Evolutionary conservation across 2,797 vertebrate genomes (phyloP).

Genomic region (Uromys caudimaculatus): DNA sequence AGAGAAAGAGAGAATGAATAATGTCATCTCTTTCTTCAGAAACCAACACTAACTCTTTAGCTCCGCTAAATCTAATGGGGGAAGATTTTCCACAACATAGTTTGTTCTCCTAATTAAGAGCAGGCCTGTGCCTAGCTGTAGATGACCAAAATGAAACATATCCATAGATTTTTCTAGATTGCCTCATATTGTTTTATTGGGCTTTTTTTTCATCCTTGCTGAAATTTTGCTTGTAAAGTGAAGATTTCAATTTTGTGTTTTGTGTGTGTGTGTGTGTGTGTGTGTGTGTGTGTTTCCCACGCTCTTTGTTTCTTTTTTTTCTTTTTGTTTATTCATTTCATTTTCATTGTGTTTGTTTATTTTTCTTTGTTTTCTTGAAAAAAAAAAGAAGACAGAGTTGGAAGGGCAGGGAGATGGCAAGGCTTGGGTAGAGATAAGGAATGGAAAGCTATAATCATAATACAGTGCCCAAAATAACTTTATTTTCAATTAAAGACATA

Average conservation of each 20-base stretch:
- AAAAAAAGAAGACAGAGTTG: neutral
- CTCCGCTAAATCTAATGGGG: neutral
- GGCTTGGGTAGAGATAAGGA: neutral
- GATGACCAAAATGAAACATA: neutral
- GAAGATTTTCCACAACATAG: neutral
- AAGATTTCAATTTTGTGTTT: neutral
- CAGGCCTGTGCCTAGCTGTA: neutral
- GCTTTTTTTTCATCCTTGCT: neutral
- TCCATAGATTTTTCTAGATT: neutral
- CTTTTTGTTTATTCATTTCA: neutral
- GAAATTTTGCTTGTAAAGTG: neutral
- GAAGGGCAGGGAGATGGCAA: no score
- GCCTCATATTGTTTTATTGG: neutral
- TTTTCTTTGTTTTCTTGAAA: neutral
- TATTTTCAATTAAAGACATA: neutral
- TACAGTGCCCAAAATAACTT: neutral
- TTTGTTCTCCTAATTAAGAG: neutral
- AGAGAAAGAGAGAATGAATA: neutral
- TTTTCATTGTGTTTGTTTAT: neutral
- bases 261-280: neutral
- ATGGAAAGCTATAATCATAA: neutral
- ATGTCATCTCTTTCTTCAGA: neutral
- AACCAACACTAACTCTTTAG: neutral
- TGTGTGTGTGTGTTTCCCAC: neutral
- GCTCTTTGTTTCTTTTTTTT: neutral